Conservation (phyloP, 2,113 vertebrate species). For the Rallus limicola region DNA sequence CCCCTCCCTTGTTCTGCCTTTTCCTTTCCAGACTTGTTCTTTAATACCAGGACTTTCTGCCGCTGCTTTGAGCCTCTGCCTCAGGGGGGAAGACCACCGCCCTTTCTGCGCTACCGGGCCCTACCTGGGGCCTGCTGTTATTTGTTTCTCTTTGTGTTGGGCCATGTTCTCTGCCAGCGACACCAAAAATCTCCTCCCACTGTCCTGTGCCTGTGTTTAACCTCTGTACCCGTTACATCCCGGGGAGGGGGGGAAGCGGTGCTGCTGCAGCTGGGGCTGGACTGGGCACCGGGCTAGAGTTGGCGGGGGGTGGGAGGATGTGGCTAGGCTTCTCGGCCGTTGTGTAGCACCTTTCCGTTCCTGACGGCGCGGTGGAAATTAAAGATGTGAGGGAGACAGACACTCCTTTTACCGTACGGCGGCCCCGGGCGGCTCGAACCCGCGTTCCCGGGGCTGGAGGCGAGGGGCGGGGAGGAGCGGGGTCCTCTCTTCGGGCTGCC, state of each 20-base stretch:
- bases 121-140: background rate
- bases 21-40: conserved; percentile 17
- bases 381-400: background rate
- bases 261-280: background rate
- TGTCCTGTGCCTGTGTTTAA: background rate
- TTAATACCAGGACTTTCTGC: conserved; percentile 4
- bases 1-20: background rate
- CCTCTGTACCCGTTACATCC: background rate
- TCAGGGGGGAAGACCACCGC: rapidly evolving
- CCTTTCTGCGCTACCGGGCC: background rate
- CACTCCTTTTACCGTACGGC: no score
- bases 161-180: background rate
- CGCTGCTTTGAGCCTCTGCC: conserved; percentile 8
- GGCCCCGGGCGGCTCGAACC: background rate
- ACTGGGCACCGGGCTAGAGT: no score
- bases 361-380: background rate
- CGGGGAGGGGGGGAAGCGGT: background rate
- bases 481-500: background rate
- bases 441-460: rapidly evolving
- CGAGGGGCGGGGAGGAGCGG: background rate
- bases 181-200: background rate
- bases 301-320: no score
- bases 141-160: background rate
- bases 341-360: no score
- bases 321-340: background rate